Conservation (phyloP, 2,888 invertebrate genomes). For the Tuta absoluta region DNA sequence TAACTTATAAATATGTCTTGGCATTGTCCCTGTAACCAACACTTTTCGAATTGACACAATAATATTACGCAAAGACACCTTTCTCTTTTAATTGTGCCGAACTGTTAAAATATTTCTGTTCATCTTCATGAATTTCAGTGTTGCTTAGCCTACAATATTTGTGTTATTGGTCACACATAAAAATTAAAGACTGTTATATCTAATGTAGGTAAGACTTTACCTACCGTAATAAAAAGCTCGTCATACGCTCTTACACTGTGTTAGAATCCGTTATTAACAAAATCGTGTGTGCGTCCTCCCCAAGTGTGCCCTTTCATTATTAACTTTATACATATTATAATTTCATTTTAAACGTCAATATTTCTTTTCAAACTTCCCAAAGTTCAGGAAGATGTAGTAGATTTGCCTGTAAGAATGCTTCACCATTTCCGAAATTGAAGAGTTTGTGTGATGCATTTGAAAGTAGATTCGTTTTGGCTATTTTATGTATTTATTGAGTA, state of each 20-base stretch:
- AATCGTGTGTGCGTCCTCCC: slow-evolving; percentile 51
- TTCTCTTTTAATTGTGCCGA: slow-evolving; percentile 25
- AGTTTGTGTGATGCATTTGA: slow-evolving; percentile 36
- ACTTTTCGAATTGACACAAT: slow-evolving; percentile 30
- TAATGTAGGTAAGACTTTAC: slow-evolving; percentile 28
- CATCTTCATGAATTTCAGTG: slow-evolving; percentile 27
- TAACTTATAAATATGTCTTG: slow-evolving; percentile 38
- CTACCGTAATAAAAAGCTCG: slow-evolving; percentile 62
- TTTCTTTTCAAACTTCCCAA: slow-evolving; percentile 55
- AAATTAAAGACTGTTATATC: slow-evolving; percentile 22
- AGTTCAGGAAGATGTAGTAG: slow-evolving; percentile 58
- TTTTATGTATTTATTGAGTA: slow-evolving; percentile 60
- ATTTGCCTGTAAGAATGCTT: slow-evolving; percentile 47
- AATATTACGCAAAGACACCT: slow-evolving; percentile 15
- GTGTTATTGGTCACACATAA: slow-evolving; percentile 29
- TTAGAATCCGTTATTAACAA: slow-evolving; percentile 64
- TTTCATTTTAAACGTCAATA: slow-evolving; percentile 32
- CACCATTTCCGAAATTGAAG: slow-evolving; percentile 31
- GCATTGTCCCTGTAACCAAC: slow-evolving; percentile 40
- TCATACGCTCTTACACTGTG: slow-evolving; percentile 78
- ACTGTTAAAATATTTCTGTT: slow-evolving; percentile 21
- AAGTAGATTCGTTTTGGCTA: slow-evolving; percentile 73
- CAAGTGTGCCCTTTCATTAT: slow-evolving; percentile 45
- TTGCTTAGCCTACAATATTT: slow-evolving; percentile 26
- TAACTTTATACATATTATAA: slow-evolving; percentile 31